Evolutionary conservation across 2,113 vertebrate species (phyloP).

Genomic region (Mandrillus leucophaeus): DNA sequence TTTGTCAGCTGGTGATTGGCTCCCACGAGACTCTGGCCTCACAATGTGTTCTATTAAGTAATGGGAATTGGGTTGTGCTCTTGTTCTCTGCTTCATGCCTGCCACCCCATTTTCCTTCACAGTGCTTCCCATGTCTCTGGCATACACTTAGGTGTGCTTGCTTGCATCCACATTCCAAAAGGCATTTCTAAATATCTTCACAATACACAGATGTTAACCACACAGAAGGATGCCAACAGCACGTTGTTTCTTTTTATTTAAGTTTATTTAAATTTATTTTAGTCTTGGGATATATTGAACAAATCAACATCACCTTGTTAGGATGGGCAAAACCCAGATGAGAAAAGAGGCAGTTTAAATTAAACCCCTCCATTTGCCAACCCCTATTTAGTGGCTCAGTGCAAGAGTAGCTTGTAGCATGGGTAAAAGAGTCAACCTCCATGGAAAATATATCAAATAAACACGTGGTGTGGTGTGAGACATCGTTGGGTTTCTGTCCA

Average conservation of each 20-base stretch:
- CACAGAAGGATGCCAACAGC: conserved; percentile 40
- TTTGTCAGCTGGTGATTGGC: conserved; percentile 85
- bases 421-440: conserved; percentile 62
- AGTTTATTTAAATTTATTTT: neutral
- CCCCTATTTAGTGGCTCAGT: conserved; percentile 43
- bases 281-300: neutral
- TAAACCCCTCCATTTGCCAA: conserved; percentile 22
- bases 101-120: conserved; percentile 74
- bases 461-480: conserved; percentile 58
- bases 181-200: conserved; percentile 56
- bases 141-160: conserved; percentile 72
- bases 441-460: conserved; percentile 40
- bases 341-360: conserved; percentile 33
- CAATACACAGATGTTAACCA: conserved; percentile 32
- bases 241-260: neutral
- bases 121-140: conserved; percentile 66
- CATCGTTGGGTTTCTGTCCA: conserved; percentile 74
- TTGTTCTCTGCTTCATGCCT: conserved; percentile 53
- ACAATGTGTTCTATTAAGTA: conserved; percentile 81
- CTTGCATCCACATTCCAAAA: conserved; percentile 62
- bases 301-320: conserved; percentile 64
- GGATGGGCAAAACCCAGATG: conserved; percentile 57
- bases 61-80: conserved; percentile 81
- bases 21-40: conserved; percentile 81
- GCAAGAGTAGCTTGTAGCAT: conserved; percentile 52